Conservation (phyloP, 2,888 invertebrate species). For the Nymphalis c-album region DNA sequence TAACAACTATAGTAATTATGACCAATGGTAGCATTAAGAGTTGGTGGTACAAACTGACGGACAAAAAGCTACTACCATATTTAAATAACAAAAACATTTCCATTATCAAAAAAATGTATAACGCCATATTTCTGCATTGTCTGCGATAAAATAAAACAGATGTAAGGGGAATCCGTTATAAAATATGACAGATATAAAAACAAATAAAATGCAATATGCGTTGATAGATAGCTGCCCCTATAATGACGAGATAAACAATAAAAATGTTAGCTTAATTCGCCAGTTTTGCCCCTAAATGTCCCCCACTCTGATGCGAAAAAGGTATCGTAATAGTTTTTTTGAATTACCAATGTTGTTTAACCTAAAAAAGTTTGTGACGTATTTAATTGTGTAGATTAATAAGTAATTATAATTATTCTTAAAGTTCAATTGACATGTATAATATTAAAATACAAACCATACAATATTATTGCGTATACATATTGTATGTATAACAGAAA, state of each 20-base stretch:
- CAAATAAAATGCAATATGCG: slow-evolving; percentile 43
- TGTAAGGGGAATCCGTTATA: slow-evolving; percentile 12
- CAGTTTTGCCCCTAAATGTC: slow-evolving; percentile 49
- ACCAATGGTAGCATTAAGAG: too few species aligned
- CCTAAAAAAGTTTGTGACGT: too few species aligned
- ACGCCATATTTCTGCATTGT: slow-evolving; percentile 20
- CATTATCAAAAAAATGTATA: slow-evolving; percentile 10
- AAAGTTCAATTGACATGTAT: too few species aligned
- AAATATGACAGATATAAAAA: slow-evolving; percentile 45
- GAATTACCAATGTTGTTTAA: background rate
- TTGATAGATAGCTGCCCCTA: slow-evolving; percentile 39
- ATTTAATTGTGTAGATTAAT: too few species aligned
- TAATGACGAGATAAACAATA: slow-evolving; percentile 56
- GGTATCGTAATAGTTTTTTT: background rate
- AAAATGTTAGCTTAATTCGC: slow-evolving; percentile 60
- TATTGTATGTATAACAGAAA: too few species aligned
- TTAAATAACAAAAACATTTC: slow-evolving; percentile 14
- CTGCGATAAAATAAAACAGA: slow-evolving; percentile 29
- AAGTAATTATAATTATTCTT: too few species aligned
- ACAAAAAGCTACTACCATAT: background rate
- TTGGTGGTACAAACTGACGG: too few species aligned
- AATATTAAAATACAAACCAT: too few species aligned
- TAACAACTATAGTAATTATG: too few species aligned
- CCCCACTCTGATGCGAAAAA: slow-evolving; percentile 42
- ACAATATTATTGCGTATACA: too few species aligned